phyloP scores from a whole-genome alignment of 2,113 vertebrate genomes.

The Garra rufa region DNA sequence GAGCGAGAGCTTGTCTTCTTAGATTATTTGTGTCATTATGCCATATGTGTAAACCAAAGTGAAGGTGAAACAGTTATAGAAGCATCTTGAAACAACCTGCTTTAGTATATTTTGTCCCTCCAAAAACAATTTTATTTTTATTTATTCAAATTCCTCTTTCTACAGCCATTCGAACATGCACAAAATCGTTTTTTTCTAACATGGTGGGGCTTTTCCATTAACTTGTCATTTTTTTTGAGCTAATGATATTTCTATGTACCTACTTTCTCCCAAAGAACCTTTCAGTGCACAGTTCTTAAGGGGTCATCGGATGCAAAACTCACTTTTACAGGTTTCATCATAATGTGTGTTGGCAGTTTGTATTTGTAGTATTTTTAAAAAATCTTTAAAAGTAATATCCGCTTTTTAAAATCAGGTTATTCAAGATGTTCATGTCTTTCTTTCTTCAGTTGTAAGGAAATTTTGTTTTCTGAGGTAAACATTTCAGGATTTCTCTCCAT shows the following conservation, averaged over 20 bases:
- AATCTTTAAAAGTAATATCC: too few relatives aligned
- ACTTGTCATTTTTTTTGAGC: neutral
- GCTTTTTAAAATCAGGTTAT: too few relatives aligned
- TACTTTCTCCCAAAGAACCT: neutral
- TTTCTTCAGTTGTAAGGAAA: too few relatives aligned
- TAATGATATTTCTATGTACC: neutral
- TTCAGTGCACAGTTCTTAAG: neutral
- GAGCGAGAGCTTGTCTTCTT: constrained; percentile 46
- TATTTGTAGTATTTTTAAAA: too few relatives aligned
- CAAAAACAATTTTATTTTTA: neutral
- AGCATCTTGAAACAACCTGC: neutral
- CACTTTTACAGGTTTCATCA: too few relatives aligned
- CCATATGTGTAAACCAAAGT: constrained; percentile 9
- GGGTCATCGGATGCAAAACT: too few relatives aligned
- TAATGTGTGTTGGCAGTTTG: too few relatives aligned
- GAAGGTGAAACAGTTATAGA: neutral
- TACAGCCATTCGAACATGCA: neutral
- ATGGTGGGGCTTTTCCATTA: neutral
- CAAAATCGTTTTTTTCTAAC: neutral
- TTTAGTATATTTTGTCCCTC: neutral
- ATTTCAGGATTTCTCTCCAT: too few relatives aligned
- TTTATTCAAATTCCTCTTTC: neutral
- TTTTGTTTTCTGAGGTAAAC: too few relatives aligned
- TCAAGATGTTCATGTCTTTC: too few relatives aligned
- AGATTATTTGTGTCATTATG: constrained; percentile 60